Conservation (phyloP, 2,888 invertebrate genomes). For the Harpalus rufipes region DNA sequence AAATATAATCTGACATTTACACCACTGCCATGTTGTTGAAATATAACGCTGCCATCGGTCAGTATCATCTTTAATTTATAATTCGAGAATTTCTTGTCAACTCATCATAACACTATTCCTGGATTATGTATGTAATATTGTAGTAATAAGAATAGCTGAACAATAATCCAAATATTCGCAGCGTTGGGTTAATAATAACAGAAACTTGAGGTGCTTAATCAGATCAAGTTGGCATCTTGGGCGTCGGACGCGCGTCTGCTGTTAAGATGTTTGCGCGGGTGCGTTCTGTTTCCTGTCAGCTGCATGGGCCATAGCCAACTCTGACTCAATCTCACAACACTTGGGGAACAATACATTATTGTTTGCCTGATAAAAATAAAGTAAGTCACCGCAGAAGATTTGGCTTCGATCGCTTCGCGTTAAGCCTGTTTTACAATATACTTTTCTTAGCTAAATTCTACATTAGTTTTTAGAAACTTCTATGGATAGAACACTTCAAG, state of each 20-base stretch:
- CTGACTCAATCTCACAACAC: conserved; percentile 50
- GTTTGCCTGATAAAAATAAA: conserved; percentile 49
- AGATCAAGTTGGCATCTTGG: not conserved
- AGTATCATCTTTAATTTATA: no score
- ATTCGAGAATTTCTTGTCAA: no score
- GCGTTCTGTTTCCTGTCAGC: conserved; percentile 41
- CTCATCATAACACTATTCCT: no score
- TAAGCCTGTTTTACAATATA: not conserved
- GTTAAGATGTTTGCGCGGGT: conserved; percentile 21
- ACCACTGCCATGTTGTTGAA: no score
- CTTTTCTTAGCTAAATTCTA: no score
- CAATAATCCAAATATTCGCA: conserved; percentile 8
- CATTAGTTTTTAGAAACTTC: no score
- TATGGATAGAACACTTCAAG: no score
- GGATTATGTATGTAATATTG: no score
- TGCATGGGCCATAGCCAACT: conserved; percentile 41
- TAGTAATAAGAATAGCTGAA: no score
- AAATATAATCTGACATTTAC: no score
- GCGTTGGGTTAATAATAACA: conserved; percentile 30
- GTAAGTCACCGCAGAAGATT: conserved; percentile 25
- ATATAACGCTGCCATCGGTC: no score
- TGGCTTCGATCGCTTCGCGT: conserved; percentile 46
- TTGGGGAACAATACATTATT: conserved; percentile 54
- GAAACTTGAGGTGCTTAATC: conserved; percentile 18
- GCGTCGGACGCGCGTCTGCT: not conserved